Percentiles rank a stretch among this genome's conserved stretches.
Conservation (phyloP, 2,888 invertebrate genomes). For the Stictocephala bisonia region DNA sequence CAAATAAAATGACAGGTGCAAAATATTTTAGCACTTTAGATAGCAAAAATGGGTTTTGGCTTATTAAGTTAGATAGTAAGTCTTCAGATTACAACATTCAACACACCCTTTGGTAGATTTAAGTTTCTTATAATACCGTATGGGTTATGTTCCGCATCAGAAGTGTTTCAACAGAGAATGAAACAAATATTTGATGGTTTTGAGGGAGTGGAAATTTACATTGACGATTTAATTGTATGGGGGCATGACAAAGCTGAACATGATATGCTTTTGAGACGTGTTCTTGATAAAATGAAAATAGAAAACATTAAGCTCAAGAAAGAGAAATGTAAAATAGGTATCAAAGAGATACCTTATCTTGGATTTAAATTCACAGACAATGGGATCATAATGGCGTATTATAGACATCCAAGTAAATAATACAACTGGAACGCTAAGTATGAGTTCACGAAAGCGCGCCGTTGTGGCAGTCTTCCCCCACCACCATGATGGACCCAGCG, state of each 20-base stretch:
- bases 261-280: background rate
- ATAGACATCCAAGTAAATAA: too few species aligned
- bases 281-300: background rate
- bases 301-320: background rate
- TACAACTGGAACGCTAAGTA: too few species aligned
- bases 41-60: slow-evolving; percentile 50
- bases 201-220: slow-evolving; percentile 55
- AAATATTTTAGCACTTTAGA: slow-evolving; percentile 45
- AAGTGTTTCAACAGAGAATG: slow-evolving; percentile 58
- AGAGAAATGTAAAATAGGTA: background rate
- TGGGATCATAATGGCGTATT: too few species aligned
- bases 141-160: slow-evolving; percentile 58
- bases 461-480: too few species aligned
- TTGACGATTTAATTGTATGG: slow-evolving; percentile 59
- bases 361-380: background rate
- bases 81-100: slow-evolving; percentile 57
- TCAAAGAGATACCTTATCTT: background rate
- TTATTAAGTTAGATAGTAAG: too few species aligned
- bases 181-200: slow-evolving; percentile 45
- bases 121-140: slow-evolving; percentile 59
- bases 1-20: slow-evolving; percentile 53
- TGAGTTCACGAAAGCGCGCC: too few species aligned
- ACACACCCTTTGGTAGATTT: slow-evolving; percentile 59
- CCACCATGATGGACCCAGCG: too few species aligned
- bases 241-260: background rate